Percentiles rank a stretch among this genome's conserved stretches.
phyloP scores from a whole-genome alignment of 2,113 vertebrate species.

The Spermophilus dauricus region DNA sequence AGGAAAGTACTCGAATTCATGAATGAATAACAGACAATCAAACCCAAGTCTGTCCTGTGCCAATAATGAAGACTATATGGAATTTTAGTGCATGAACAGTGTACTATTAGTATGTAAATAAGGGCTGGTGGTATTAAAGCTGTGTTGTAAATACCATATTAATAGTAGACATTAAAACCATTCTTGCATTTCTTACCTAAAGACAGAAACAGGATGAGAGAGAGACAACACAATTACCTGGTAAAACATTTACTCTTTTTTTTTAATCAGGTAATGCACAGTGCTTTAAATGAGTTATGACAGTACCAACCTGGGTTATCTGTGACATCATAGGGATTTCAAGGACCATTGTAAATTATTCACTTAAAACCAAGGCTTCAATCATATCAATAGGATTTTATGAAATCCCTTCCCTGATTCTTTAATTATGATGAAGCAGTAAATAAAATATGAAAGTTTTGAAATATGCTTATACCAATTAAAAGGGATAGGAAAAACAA shows the following conservation, averaged over 20 bases:
- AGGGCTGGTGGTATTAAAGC: neutral
- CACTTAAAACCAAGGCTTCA: neutral
- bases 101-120: neutral
- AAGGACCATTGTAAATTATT: neutral
- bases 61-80: neutral
- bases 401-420: neutral
- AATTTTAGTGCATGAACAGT: neutral
- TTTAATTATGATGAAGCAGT: neutral
- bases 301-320: neutral
- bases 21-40: neutral
- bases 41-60: neutral
- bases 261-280: neutral
- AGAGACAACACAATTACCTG: neutral
- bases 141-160: neutral
- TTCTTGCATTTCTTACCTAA: neutral
- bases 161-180: neutral
- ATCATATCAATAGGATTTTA: neutral
- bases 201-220: neutral
- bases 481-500: neutral
- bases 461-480: neutral
- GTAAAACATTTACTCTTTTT: neutral
- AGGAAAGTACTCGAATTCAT: neutral
- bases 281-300: neutral
- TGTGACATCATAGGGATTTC: neutral
- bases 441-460: neutral